A percentile compares a stretch with the other conserved stretches of the same genome.
These are phyloP conservation scores for Pelodytes ibericus DNA, from an alignment of 2,797 vertebrate genomes.

Conservation along the genomic window DNA sequence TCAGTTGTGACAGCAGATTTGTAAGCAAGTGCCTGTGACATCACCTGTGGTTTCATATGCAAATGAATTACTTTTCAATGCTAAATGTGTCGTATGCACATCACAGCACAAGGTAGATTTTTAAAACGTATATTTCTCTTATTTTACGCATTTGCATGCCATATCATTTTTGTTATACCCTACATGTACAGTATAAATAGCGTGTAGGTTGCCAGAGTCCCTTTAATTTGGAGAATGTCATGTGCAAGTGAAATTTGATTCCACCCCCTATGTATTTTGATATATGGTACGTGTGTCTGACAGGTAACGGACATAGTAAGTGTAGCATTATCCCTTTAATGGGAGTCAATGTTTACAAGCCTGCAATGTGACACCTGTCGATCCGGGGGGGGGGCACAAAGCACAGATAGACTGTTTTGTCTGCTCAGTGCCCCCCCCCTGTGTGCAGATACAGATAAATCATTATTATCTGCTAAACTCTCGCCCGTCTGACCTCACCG, in stretches of 20 bases:
- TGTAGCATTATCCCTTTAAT: constrained; percentile 3
- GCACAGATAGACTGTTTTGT: constrained; percentile 24
- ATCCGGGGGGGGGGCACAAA: not conserved
- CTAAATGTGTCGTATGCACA: too few species aligned
- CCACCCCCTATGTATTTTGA: not conserved
- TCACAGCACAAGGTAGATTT: too few species aligned
- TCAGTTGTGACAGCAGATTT: too few species aligned
- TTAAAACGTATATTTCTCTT: too few species aligned
- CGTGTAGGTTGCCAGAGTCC: too few species aligned
- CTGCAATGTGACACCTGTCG: not conserved
- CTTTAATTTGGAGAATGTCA: too few species aligned
- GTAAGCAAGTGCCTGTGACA: too few species aligned
- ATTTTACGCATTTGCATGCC: too few species aligned
- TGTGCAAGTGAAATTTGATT: not conserved
- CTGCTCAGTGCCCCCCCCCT: not conserved
- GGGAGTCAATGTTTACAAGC: not conserved
- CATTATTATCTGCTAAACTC: constrained; percentile 39
- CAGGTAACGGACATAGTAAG: not conserved
- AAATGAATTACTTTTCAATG: too few species aligned
- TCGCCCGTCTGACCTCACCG: constrained; percentile 25
- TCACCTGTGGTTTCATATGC: too few species aligned
- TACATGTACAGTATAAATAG: too few species aligned
- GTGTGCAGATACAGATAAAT: constrained; percentile 44
- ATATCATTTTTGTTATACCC: too few species aligned
- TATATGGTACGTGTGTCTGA: not conserved